Conservation (phyloP, 2,888 invertebrate species). For the Thysanoteuthis rhombus region DNA sequence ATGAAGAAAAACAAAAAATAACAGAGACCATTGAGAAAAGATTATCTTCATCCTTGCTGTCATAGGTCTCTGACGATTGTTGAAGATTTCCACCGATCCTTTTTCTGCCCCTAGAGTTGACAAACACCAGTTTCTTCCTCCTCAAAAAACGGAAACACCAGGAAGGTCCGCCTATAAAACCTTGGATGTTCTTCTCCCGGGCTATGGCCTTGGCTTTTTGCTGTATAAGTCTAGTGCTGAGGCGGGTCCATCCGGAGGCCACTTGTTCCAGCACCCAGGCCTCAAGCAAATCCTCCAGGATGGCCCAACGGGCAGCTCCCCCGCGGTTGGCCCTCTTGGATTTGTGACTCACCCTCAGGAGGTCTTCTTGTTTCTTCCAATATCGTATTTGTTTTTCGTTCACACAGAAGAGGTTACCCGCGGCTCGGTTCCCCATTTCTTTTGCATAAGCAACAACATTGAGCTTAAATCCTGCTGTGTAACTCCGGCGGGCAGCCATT, state of each 20-base stretch:
- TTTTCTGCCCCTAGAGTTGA: not conserved
- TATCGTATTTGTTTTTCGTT: conserved; percentile 32
- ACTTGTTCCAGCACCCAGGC: conserved; percentile 34
- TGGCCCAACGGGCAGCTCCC: conserved; percentile 32
- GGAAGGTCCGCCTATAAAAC: conserved; percentile 34
- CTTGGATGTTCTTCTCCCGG: conserved; percentile 27
- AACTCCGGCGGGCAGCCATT: not conserved
- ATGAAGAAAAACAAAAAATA: not conserved
- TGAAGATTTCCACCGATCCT: not conserved
- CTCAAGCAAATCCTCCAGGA: conserved; percentile 35
- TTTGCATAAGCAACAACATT: conserved; percentile 34
- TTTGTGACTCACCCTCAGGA: not conserved
- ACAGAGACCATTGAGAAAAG: not conserved
- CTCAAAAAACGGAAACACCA: conserved; percentile 34
- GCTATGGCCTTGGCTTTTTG: conserved; percentile 31
- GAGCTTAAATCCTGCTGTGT: conserved; percentile 33
- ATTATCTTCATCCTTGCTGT: not conserved
- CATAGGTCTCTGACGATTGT: not conserved
- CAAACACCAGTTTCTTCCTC: not conserved
- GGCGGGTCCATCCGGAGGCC: conserved; percentile 31
- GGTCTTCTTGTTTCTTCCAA: conserved; percentile 34
- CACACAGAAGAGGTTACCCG: conserved; percentile 32
- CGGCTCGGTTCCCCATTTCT: conserved; percentile 34
- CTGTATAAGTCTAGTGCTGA: not conserved
- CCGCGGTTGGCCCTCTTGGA: conserved; percentile 32